Conservation (phyloP, 2,113 vertebrate species). For the Chloroceryle aenea region DNA sequence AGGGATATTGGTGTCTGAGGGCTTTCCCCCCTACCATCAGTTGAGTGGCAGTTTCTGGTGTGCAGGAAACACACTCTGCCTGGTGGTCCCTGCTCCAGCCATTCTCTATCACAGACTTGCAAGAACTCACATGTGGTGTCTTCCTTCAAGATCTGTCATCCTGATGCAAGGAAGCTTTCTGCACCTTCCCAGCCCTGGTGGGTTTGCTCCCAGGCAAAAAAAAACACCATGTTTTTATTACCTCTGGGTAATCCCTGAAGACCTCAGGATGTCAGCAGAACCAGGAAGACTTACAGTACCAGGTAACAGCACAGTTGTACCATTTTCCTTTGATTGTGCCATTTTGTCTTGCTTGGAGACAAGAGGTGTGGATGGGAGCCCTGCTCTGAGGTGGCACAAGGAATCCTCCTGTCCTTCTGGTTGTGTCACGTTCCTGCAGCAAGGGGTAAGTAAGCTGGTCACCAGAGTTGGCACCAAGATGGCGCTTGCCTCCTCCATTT, state of each 20-base stretch:
- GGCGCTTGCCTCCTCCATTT: background rate
- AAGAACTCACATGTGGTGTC: background rate
- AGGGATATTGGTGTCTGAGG: rapidly evolving
- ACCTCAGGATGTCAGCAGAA: background rate
- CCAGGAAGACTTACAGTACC: background rate
- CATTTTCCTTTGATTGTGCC: background rate
- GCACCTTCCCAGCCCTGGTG: background rate
- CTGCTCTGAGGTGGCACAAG: background rate
- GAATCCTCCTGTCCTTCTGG: background rate
- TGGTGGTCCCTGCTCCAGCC: background rate
- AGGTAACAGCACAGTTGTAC: background rate
- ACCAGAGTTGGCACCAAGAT: background rate
- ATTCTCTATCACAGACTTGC: background rate
- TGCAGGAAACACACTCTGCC: background rate
- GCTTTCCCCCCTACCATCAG: rapidly evolving
- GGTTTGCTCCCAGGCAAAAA: background rate
- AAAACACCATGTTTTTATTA: too few relatives aligned
- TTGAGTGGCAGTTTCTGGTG: background rate
- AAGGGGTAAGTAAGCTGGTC: background rate
- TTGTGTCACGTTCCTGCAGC: background rate
- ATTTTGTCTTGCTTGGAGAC: background rate
- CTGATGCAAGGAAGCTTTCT: background rate
- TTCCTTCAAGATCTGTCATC: background rate
- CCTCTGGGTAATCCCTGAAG: background rate
- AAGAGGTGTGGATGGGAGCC: background rate